Conservation (phyloP, 2,888 invertebrate genomes). For the Ormyrus nitidulus region DNA sequence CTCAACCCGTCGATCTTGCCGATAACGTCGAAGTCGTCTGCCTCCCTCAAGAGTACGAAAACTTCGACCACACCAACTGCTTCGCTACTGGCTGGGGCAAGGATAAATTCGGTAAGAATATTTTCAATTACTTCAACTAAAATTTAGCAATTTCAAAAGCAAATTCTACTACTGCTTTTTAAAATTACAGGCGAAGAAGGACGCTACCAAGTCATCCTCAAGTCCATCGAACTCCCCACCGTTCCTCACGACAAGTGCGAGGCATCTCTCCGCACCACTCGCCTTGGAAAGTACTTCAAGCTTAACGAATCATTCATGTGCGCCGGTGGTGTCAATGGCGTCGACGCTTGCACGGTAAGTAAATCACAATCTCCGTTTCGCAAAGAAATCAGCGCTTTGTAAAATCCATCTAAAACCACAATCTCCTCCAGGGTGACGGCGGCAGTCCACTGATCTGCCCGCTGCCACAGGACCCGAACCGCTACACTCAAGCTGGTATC, state of each 20-base stretch:
- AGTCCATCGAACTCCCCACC: slow-evolving; percentile 37
- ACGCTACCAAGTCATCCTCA: slow-evolving; percentile 46
- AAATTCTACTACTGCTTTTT: too few species aligned
- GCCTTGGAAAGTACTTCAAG: slow-evolving; percentile 53
- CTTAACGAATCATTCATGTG: slow-evolving; percentile 52
- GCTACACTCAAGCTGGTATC: slow-evolving; percentile 53
- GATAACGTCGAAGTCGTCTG: slow-evolving; percentile 60
- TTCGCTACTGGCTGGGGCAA: slow-evolving; percentile 55
- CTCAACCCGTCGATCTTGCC: slow-evolving; percentile 33
- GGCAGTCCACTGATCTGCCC: slow-evolving; percentile 55
- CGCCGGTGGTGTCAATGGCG: slow-evolving; percentile 50
- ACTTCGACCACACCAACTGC: slow-evolving; percentile 27
- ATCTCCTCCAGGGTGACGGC: slow-evolving; percentile 50
- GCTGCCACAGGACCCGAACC: slow-evolving; percentile 21
- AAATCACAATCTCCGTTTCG: not conserved
- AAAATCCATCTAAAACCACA: not conserved
- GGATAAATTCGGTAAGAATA: slow-evolving; percentile 44
- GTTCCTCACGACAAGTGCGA: slow-evolving; percentile 41
- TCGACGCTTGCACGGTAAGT: slow-evolving; percentile 51
- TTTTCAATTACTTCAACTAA: not conserved
- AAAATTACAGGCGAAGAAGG: slow-evolving; percentile 43
- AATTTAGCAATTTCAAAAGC: not conserved
- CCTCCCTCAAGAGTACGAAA: slow-evolving; percentile 62
- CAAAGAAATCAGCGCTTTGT: not conserved
- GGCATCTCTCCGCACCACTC: slow-evolving; percentile 38